Percentiles rank a stretch among this genome's conserved stretches.
These are phyloP conservation scores for Habrosyne pyritoides DNA, from an alignment of 2,888 invertebrate species.

Conservation along the genomic window DNA sequence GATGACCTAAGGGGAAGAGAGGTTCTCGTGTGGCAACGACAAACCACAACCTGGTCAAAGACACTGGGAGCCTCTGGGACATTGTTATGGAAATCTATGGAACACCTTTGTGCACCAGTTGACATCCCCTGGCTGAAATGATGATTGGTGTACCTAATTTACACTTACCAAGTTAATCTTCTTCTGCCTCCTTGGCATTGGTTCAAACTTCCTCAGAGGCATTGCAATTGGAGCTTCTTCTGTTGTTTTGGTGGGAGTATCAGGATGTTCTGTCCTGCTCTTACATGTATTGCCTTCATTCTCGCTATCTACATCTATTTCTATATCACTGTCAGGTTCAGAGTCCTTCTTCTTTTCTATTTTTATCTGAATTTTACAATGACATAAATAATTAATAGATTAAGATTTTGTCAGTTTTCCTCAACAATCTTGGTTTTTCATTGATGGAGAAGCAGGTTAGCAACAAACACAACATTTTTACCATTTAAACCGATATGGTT, in stretches of 20 bases:
- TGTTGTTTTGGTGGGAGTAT: slow-evolving; percentile 3
- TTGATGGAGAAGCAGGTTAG: too few relatives aligned
- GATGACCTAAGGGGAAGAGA: too few relatives aligned
- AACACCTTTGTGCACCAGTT: background rate
- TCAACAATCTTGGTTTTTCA: too few relatives aligned
- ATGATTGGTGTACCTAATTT: too few relatives aligned
- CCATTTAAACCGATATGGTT: too few relatives aligned
- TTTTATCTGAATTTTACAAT: slow-evolving; percentile 63
- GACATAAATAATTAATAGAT: slow-evolving; percentile 3
- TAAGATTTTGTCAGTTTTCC: too few relatives aligned
- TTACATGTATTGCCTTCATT: slow-evolving; percentile 46
- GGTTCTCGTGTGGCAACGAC: too few relatives aligned
- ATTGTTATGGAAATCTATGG: too few relatives aligned
- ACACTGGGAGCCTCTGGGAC: too few relatives aligned
- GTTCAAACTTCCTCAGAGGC: slow-evolving; percentile 67
- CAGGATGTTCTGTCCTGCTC: slow-evolving; percentile 15
- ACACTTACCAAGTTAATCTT: slow-evolving; percentile 81
- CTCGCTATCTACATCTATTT: slow-evolving; percentile 84
- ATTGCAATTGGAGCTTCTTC: slow-evolving; percentile 59
- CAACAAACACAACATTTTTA: too few relatives aligned
- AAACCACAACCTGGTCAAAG: too few relatives aligned
- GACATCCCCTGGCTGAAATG: too few relatives aligned
- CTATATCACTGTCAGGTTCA: slow-evolving; percentile 82
- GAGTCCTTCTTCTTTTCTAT: slow-evolving; percentile 76
- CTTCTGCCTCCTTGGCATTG: slow-evolving; percentile 75